These are phyloP conservation scores for Terebella lapidaria DNA, from an alignment of 2,888 invertebrate genomes.

Conservation along the genomic window DNA sequence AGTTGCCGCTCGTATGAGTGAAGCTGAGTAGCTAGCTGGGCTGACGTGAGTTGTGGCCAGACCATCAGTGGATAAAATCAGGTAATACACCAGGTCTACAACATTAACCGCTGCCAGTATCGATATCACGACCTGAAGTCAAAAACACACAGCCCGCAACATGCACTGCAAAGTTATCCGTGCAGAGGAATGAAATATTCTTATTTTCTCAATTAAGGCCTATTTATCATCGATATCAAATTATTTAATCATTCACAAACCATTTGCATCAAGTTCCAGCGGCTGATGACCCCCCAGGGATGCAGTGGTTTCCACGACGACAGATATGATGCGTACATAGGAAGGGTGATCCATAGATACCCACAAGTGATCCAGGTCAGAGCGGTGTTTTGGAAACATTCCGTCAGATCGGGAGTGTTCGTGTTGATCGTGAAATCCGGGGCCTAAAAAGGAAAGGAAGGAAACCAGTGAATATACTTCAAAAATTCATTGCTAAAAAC, in stretches of 20 bases:
- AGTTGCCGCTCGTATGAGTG: too few relatives aligned
- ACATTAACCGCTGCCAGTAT: too few relatives aligned
- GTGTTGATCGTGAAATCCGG: constrained; percentile 11
- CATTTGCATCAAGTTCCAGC: background rate
- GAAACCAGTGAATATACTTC: too few relatives aligned
- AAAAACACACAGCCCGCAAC: too few relatives aligned
- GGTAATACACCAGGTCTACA: too few relatives aligned
- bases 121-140: too few relatives aligned
- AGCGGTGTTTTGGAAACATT: constrained; percentile 22
- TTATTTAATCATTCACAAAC: background rate
- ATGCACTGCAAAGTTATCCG: too few relatives aligned
- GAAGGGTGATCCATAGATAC: constrained; percentile 13
- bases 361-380: constrained; percentile 19
- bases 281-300: background rate
- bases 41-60: too few relatives aligned
- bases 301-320: background rate
- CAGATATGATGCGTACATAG: constrained; percentile 16
- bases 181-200: too few relatives aligned
- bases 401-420: constrained; percentile 15
- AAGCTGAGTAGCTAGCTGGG: too few relatives aligned
- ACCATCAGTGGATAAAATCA: too few relatives aligned
- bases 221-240: background rate
- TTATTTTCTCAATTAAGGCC: too few relatives aligned
- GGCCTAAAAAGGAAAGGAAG: background rate
- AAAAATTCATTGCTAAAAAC: background rate